These are phyloP conservation scores for Halocynthia aurantium DNA, from an alignment of 23 tunicate species.

Conservation along the genomic window DNA sequence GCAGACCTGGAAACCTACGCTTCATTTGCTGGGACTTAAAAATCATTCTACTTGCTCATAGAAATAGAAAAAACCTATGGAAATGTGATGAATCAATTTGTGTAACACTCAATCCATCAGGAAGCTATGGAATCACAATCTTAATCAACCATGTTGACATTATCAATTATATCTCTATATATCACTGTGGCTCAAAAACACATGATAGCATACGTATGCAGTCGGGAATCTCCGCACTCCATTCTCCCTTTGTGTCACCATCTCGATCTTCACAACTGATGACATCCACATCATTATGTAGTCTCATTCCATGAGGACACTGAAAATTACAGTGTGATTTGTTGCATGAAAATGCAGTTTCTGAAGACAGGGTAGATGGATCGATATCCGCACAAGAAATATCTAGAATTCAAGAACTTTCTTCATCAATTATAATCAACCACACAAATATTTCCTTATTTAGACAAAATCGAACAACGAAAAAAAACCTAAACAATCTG, in stretches of 20 bases:
- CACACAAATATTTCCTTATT: too few relatives aligned
- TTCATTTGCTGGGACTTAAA: too few relatives aligned
- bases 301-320: constrained; percentile 2
- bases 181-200: background rate
- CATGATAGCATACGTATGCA: background rate
- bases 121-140: background rate
- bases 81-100: too few relatives aligned
- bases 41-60: too few relatives aligned
- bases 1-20: too few relatives aligned
- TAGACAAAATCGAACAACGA: background rate
- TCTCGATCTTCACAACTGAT: constrained; percentile 1
- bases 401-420: too few relatives aligned
- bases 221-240: constrained; percentile 2
- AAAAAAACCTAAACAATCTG: constrained; percentile 1
- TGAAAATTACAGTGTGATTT: background rate
- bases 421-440: too few relatives aligned
- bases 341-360: too few relatives aligned
- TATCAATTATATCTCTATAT: background rate
- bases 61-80: too few relatives aligned
- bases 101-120: too few relatives aligned
- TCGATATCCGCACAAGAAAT: too few relatives aligned
- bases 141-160: background rate
- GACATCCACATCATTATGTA: background rate
- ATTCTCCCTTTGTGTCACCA: background rate
- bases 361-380: too few relatives aligned